Percentiles rank a stretch among this genome's conserved stretches.
Conservation (phyloP, 2,113 vertebrate species). For the Ceyx margarethae region DNA sequence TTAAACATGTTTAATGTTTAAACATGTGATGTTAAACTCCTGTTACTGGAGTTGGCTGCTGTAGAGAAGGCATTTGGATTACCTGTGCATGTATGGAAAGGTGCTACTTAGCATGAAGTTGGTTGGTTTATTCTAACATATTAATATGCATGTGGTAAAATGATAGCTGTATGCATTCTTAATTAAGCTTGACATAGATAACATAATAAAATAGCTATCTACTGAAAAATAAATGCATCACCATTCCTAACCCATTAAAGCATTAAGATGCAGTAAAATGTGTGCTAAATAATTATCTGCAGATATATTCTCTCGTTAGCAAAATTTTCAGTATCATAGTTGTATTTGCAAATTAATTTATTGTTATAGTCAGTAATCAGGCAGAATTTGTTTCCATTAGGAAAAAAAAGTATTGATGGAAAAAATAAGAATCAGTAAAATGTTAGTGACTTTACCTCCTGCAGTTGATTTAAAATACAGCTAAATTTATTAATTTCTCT, state of each 20-base stretch:
- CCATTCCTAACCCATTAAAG: neutral
- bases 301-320: neutral
- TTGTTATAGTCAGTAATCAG: neutral
- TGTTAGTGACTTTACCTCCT: neutral
- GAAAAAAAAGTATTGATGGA: neutral
- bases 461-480: neutral
- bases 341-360: neutral
- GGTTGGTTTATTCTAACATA: conserved; percentile 10
- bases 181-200: conserved; percentile 1
- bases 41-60: neutral
- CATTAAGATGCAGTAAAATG: neutral
- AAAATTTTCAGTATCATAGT: neutral
- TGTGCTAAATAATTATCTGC: neutral
- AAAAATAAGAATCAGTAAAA: neutral
- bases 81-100: neutral
- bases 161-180: neutral
- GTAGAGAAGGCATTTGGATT: neutral
- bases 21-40: neutral
- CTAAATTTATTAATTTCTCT: neutral
- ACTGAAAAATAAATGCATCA: neutral
- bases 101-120: conserved; percentile 9
- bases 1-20: neutral
- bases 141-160: conserved; percentile 28
- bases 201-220: neutral
- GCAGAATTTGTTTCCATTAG: neutral